These are phyloP conservation scores for Nomada fabriciana DNA, from an alignment of 2,888 invertebrate species.

Conservation along the genomic window DNA sequence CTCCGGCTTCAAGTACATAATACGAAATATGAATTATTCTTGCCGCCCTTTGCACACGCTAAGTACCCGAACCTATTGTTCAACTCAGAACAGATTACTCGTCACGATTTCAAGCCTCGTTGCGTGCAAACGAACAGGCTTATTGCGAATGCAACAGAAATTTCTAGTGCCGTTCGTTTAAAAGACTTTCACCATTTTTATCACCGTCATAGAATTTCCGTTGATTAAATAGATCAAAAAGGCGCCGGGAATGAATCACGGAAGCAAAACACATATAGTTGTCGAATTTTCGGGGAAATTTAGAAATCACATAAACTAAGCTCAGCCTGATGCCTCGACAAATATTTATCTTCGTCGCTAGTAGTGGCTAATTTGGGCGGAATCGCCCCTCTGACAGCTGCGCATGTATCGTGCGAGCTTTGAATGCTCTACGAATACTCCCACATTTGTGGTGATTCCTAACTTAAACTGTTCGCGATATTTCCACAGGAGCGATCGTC, in stretches of 20 bases:
- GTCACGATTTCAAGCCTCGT: slow-evolving; percentile 39
- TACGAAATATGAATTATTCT: slow-evolving; percentile 61
- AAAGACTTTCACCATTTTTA: slow-evolving; percentile 34
- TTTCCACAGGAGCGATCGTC: slow-evolving; percentile 46
- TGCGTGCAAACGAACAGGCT: slow-evolving; percentile 52
- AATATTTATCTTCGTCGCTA: slow-evolving; percentile 49
- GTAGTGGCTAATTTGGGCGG: slow-evolving; percentile 48
- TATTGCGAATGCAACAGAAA: not conserved
- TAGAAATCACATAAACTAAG: slow-evolving; percentile 16
- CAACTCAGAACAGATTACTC: slow-evolving; percentile 56
- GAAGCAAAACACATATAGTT: not conserved
- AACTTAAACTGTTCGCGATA: slow-evolving; percentile 51
- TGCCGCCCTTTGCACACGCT: slow-evolving; percentile 35
- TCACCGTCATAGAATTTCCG: not conserved
- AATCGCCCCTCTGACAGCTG: slow-evolving; percentile 27
- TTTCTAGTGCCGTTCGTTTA: not conserved
- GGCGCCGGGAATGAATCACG: not conserved
- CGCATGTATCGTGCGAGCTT: slow-evolving; percentile 29
- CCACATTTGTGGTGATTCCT: slow-evolving; percentile 24
- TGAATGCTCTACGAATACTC: slow-evolving; percentile 24
- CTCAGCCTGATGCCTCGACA: slow-evolving; percentile 24
- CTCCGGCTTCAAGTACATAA: slow-evolving; percentile 39
- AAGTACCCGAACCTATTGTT: slow-evolving; percentile 61
- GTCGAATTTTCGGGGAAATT: slow-evolving; percentile 37
- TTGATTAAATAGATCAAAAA: too few relatives aligned